Percentiles rank a stretch among this genome's conserved stretches.
Conservation (phyloP, 2,888 invertebrate genomes). For the Sylvicola fuscatus region DNA sequence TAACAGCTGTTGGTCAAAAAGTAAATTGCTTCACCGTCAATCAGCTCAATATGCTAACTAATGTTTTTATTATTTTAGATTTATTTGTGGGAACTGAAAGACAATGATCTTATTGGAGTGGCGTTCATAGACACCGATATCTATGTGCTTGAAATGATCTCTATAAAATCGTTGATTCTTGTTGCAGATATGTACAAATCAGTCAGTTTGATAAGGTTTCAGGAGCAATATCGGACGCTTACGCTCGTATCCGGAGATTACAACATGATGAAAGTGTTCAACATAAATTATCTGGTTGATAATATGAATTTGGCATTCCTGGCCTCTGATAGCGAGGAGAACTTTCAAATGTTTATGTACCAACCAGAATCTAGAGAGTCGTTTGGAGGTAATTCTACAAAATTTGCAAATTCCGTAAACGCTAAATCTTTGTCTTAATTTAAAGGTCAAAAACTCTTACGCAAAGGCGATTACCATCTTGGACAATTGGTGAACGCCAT, state of each 20-base stretch:
- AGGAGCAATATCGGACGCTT: slow-evolving; percentile 31
- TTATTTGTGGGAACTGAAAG: slow-evolving; percentile 97
- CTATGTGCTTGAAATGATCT: slow-evolving; percentile 84
- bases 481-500: slow-evolving; percentile 76
- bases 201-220: slow-evolving; percentile 79
- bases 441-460: slow-evolving; percentile 62
- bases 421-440: too few species aligned
- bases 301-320: slow-evolving; percentile 77
- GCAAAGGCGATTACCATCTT: slow-evolving; percentile 86
- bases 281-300: slow-evolving; percentile 86
- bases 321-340: slow-evolving; percentile 76
- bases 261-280: slow-evolving; percentile 45
- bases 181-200: slow-evolving; percentile 94
- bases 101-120: slow-evolving; percentile 89
- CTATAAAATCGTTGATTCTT: slow-evolving; percentile 86
- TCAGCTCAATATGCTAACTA: too few species aligned
- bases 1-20: slow-evolving; percentile 96
- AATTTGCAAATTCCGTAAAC: too few species aligned
- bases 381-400: slow-evolving; percentile 69
- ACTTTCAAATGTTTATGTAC: slow-evolving; percentile 83
- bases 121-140: slow-evolving; percentile 99
- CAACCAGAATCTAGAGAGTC: slow-evolving; percentile 90
- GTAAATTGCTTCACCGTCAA: too few species aligned
- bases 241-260: slow-evolving; percentile 24
- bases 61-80: too few species aligned